Conservation (phyloP, 2,113 vertebrate genomes). For the Pygoscelis antarcticus region DNA sequence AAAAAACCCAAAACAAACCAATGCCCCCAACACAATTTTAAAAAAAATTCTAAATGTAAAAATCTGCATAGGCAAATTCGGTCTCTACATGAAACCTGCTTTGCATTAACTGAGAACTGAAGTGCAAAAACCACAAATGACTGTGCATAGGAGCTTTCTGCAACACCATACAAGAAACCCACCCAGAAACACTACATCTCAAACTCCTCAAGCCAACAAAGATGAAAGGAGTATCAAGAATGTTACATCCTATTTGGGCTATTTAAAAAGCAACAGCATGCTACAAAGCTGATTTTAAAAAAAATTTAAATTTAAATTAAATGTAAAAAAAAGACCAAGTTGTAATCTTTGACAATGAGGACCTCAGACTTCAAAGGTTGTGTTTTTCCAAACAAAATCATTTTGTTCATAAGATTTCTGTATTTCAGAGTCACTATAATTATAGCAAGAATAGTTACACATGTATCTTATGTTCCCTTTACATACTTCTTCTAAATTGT, state of each 20-base stretch:
- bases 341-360: background rate
- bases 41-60: background rate
- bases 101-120: background rate
- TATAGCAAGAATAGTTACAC: background rate
- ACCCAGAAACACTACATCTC: background rate
- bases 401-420: background rate
- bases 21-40: background rate
- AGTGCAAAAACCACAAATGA: background rate
- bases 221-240: background rate
- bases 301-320: background rate
- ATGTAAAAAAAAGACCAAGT: background rate
- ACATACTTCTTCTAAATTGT: background rate
- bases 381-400: background rate
- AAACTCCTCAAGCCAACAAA: background rate
- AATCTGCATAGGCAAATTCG: background rate
- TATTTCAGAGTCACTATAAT: background rate
- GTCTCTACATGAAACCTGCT: background rate
- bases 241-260: background rate
- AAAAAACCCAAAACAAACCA: background rate
- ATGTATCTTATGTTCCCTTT: background rate
- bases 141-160: background rate
- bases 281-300: background rate
- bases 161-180: background rate
- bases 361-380: background rate
- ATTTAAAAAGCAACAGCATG: background rate